phyloP scores from a whole-genome alignment of 2,113 vertebrate genomes.

The Trochalopteron elliotii region DNA sequence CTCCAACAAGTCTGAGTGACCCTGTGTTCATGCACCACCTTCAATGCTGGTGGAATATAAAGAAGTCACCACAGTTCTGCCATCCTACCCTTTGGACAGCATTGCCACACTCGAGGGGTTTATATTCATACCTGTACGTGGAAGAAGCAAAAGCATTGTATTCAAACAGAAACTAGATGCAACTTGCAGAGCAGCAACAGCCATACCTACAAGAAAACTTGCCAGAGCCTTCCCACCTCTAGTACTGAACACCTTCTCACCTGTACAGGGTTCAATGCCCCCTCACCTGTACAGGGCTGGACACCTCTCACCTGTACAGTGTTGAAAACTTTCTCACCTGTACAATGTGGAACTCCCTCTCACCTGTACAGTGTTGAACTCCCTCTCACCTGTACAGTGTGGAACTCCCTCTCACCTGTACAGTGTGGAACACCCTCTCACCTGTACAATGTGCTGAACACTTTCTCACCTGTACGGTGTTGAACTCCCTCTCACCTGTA shows the following conservation, averaged over 20 bases:
- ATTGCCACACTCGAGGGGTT: background rate
- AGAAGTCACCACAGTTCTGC: background rate
- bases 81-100: background rate
- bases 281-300: constrained; percentile 66
- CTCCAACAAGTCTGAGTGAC: background rate
- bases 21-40: background rate
- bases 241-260: constrained; percentile 52
- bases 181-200: background rate
- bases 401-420: background rate
- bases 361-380: background rate
- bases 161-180: background rate
- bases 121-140: background rate
- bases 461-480: constrained; percentile 65
- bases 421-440: background rate
- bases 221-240: constrained; percentile 59
- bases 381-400: no score
- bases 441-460: background rate
- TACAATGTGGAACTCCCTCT: constrained; percentile 82
- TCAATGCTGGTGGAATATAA: background rate
- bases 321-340: background rate
- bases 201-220: accelerated
- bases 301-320: background rate
- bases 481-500: constrained; percentile 66
- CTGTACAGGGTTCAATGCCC: constrained; percentile 73
- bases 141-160: background rate